Base-by-base conservation (phyloP, 2,797 vertebrate genomes). In the Mastacembelus armatus region DNA sequence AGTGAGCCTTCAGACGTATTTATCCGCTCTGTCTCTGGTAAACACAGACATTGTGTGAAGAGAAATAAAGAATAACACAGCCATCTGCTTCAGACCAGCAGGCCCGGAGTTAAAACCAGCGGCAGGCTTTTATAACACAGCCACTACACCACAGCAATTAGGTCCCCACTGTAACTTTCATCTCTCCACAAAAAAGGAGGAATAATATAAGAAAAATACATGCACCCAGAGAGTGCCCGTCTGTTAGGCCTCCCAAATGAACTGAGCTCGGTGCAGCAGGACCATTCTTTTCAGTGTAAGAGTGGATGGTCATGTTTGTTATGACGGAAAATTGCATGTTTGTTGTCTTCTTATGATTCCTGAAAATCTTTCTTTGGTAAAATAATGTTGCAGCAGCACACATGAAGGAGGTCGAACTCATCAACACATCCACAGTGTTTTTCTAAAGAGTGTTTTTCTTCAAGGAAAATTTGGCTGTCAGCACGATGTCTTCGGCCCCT, bases 81-180 rank as follows among this genome's bases (percentile, higher is more conserved):
- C 63, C 88, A 85, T 86, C 67, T 83, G 86, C 77, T 83, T 55
- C 55, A 44, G 85, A 88, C 73, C 81, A 83, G 83, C 81, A 57
- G 81, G 81, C 73, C 77, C 48, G 59, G 80, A 92, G 83, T 92
- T 92, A 78, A 92, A 91, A 88, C 61, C 77, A 88, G 88, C 86
- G 72, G 78, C 83, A 10, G 84, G 59, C 72, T 89, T 92, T 93
- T 89, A 89, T 71, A 79, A 89, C 75, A 71, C 82, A 81, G 90
- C 86, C 86, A 60, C 91, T 82, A 77, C 88, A 89, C 93, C 91
- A 66, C 92, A 93, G 91, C 91, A 94, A 93, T 94, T 93, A 93
- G 92, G 90, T 80, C 86, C 84, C 83, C 32, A 83, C 89, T 72
- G 85, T 73, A 88, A 93, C 91, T 93, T 94, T 93, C 92, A 93